phyloP scores from a whole-genome alignment of 2,113 vertebrate genomes.

The Cyphomyrus discorhynchus region DNA sequence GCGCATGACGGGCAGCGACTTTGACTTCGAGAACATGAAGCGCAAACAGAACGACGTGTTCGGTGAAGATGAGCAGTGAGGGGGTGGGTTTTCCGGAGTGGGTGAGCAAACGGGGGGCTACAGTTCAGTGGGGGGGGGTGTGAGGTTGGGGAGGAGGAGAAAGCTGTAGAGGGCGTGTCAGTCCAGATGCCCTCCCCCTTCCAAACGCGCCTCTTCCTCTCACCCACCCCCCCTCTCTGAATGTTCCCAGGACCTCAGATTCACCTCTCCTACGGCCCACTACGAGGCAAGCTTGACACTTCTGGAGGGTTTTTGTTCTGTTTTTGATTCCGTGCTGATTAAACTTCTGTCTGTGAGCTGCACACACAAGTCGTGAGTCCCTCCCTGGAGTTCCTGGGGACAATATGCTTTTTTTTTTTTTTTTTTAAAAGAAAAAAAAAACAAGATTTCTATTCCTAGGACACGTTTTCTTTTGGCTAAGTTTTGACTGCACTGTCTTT shows the following conservation, averaged over 20 bases:
- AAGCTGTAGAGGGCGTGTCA: constrained; percentile 14
- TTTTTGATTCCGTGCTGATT: constrained; percentile 39
- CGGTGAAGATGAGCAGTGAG: constrained; percentile 83
- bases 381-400: background rate
- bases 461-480: background rate
- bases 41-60: constrained; percentile 90
- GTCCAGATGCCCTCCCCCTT: constrained; percentile 34
- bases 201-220: constrained; percentile 32
- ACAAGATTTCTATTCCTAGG: background rate
- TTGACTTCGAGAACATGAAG: constrained; percentile 93
- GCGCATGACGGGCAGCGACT: constrained; percentile 81
- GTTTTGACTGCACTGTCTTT: background rate
- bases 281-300: constrained; percentile 56
- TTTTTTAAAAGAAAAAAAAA: background rate
- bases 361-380: background rate
- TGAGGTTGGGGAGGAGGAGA: background rate
- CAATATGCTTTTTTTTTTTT: background rate
- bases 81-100: constrained; percentile 24
- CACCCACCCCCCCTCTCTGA: background rate
- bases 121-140: constrained; percentile 9
- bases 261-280: constrained; percentile 46
- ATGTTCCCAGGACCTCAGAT: background rate
- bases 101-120: constrained; percentile 14
- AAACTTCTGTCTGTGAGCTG: constrained; percentile 14
- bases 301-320: constrained; percentile 43